Conservation (phyloP, 2,113 vertebrate species). For the Dipodomys spectabilis region DNA sequence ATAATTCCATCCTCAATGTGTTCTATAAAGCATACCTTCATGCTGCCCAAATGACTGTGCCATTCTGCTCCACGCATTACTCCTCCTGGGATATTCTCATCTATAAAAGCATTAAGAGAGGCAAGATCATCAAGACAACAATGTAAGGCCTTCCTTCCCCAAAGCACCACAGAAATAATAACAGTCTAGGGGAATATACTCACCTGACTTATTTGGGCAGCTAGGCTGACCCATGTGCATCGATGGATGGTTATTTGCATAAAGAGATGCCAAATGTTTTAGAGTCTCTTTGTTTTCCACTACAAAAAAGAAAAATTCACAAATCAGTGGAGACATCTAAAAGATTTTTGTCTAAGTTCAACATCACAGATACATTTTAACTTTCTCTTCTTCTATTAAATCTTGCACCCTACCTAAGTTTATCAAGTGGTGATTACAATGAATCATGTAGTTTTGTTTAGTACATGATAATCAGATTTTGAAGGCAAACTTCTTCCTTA, state of each 20-base stretch:
- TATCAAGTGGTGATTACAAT: conserved; percentile 25
- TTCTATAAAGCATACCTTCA: conserved; percentile 92
- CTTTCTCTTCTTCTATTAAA: conserved; percentile 25
- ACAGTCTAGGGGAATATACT: conserved; percentile 33
- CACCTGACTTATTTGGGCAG: conserved; percentile 94
- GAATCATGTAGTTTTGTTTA: background rate
- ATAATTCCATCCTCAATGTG: background rate
- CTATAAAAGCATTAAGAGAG: conserved; percentile 76
- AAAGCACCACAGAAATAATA: conserved; percentile 7
- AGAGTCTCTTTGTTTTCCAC: conserved; percentile 96
- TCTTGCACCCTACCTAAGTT: background rate
- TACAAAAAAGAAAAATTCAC: conserved; percentile 78
- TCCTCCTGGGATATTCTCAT: conserved; percentile 91
- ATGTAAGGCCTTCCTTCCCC: background rate
- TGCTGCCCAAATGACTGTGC: conserved; percentile 97
- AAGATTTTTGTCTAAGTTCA: conserved; percentile 58
- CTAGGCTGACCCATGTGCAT: conserved; percentile 94
- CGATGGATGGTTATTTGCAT: conserved; percentile 94
- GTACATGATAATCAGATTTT: background rate
- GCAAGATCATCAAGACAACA: conserved; percentile 42
- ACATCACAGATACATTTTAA: background rate
- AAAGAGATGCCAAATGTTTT: conserved; percentile 95
- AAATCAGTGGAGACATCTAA: conserved; percentile 59
- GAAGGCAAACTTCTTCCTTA: conserved; percentile 43
- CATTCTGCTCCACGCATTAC: conserved; percentile 95